Conservation (phyloP, 2,888 invertebrate genomes). For the Hololepta plana region DNA sequence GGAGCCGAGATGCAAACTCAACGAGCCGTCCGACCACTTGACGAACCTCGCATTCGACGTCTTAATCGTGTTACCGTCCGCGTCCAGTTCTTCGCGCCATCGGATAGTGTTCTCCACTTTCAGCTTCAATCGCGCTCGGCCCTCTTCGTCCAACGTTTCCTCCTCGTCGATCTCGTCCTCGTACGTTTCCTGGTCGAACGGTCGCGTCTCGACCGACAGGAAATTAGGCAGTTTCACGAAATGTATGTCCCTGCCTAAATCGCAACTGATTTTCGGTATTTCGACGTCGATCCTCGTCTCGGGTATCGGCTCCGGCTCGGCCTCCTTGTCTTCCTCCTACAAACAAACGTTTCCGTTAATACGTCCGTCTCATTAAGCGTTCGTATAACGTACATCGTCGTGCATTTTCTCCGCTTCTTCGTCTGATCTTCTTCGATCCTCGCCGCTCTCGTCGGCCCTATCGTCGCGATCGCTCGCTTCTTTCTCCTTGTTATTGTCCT, state of each 20-base stretch:
- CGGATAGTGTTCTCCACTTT: conserved; percentile 97
- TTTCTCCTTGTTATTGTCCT: conserved; percentile 37
- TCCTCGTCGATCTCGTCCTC: conserved; percentile 99
- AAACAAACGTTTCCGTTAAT: too few species aligned
- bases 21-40: conserved; percentile 95
- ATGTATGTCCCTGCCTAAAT: conserved; percentile 81
- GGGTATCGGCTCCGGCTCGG: conserved; percentile 63
- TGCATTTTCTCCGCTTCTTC: too few species aligned
- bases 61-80: conserved; percentile 60
- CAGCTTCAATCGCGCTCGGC: conserved; percentile 73
- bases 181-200: conserved; percentile 86
- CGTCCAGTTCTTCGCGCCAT: conserved; percentile 74
- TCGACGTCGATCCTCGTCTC: conserved; percentile 94
- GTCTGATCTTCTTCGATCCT: conserved; percentile 26
- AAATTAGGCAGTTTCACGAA: conserved; percentile 97
- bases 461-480: conserved; percentile 20
- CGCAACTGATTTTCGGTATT: conserved; percentile 87
- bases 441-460: conserved; percentile 19
- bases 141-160: conserved; percentile 94
- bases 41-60: conserved; percentile 94
- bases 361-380: too few species aligned
- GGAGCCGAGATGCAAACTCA: conserved; percentile 89
- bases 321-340: conserved; percentile 45
- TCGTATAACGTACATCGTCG: too few species aligned
- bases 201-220: conserved; percentile 91